Conservation (phyloP, 2,888 invertebrate species). For the Drosophila affinis region DNA sequence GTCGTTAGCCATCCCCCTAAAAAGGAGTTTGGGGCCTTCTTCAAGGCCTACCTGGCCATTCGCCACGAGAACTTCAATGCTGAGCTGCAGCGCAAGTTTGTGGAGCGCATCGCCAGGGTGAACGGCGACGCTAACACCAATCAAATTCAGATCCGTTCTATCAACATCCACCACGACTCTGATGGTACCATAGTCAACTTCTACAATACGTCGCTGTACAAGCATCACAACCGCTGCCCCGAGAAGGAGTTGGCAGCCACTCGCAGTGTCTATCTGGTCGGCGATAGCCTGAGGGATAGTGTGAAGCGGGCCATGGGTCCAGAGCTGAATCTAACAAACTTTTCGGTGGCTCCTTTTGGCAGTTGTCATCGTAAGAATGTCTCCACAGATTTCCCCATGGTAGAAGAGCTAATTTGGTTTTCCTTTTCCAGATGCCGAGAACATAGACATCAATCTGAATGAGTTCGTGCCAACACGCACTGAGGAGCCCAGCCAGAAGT, state of each 20-base stretch:
- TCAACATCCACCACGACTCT: constrained; percentile 84
- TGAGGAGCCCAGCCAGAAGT: constrained; percentile 82
- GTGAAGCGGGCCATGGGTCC: constrained; percentile 86
- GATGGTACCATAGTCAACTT: constrained; percentile 90
- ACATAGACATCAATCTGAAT: constrained; percentile 73
- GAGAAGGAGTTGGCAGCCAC: constrained; percentile 90
- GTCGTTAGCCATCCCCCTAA: constrained; percentile 87
- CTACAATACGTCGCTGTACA: constrained; percentile 89
- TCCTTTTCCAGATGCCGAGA: constrained; percentile 56
- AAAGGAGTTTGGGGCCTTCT: constrained; percentile 89
- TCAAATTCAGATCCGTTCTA: constrained; percentile 89
- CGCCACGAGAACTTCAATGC: constrained; percentile 89
- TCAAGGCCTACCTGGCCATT: constrained; percentile 91
- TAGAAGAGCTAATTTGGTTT: background rate
- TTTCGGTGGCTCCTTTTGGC: constrained; percentile 85
- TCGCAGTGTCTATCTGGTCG: constrained; percentile 88
- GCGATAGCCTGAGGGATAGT: constrained; percentile 85
- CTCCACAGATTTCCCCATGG: fast-evolving
- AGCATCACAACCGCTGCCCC: constrained; percentile 87
- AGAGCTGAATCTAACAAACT: constrained; percentile 86
- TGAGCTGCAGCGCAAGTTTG: constrained; percentile 91
- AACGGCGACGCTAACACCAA: constrained; percentile 90
- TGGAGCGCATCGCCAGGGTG: constrained; percentile 90
- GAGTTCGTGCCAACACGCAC: constrained; percentile 80
- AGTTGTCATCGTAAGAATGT: constrained; percentile 85